These are phyloP conservation scores for Notolabrus celidotus DNA, from an alignment of 2,797 vertebrate species.

Conservation along the genomic window DNA sequence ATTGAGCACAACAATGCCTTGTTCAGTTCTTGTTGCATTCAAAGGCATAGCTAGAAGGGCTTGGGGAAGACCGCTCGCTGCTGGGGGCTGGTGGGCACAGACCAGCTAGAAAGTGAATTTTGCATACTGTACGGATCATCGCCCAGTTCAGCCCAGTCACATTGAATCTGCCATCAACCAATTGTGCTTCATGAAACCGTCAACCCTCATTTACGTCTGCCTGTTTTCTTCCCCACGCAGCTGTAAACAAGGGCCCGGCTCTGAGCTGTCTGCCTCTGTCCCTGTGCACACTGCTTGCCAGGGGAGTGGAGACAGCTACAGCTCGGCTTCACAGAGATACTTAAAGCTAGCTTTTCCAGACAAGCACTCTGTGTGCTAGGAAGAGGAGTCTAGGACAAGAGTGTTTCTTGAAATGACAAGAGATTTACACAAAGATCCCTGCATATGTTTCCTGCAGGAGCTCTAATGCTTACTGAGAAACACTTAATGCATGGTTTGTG, in stretches of 20 bases:
- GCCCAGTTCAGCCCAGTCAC: constrained; percentile 99
- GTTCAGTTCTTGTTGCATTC: constrained; percentile 92
- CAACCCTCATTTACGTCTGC: constrained; percentile 97
- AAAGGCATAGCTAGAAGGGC: constrained; percentile 90
- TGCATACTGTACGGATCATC: constrained; percentile 99
- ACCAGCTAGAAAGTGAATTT: constrained; percentile 97
- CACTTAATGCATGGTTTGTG: constrained; percentile 68
- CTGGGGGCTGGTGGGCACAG: constrained; percentile 96
- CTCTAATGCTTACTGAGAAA: constrained; percentile 60
- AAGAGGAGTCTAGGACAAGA: constrained; percentile 83
- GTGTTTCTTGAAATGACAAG: constrained; percentile 83
- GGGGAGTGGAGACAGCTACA: constrained; percentile 85
- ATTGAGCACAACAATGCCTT: constrained; percentile 90
- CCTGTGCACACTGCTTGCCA: constrained; percentile 77
- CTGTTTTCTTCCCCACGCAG: constrained; percentile 89
- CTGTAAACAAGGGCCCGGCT: constrained; percentile 93
- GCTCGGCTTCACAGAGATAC: constrained; percentile 83
- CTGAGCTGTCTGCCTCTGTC: constrained; percentile 87
- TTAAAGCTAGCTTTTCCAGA: constrained; percentile 87
- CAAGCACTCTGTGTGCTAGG: constrained; percentile 79
- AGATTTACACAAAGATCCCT: constrained; percentile 80
- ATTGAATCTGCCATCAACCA: constrained; percentile 97
- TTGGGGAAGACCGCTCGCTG: constrained; percentile 87
- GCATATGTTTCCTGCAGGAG: constrained; percentile 70
- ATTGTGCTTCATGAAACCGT: constrained; percentile 99